Base-by-base conservation (phyloP, 2,113 vertebrate species). In the Grammatotria lemairii region DNA sequence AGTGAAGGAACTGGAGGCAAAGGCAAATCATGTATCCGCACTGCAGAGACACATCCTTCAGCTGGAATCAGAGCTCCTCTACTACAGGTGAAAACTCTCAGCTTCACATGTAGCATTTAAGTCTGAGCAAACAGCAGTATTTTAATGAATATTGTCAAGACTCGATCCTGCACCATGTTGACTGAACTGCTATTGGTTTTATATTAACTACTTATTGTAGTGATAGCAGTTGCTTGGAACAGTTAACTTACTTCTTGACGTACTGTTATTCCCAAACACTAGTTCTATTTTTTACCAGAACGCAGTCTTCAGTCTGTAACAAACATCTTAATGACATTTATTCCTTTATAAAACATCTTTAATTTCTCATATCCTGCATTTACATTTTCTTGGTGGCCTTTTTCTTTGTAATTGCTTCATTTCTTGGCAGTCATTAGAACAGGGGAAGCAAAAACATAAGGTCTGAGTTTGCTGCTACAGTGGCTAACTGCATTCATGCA, bases 1-100 rank as follows among this genome's bases (percentile, higher is more conserved):
- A 85, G 98, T 99, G 80, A 98, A 97, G 63, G 97, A 99, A 82
- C 95, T 99, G 28, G 98, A 99, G 88, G 93, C 91, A 63, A 97
- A 97, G 93, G 98, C 97, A 12, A 96, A 92, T 0, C 88, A 96
- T 65, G 96, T 98, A 8, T 96, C 98, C 0, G 90, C 89, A 4
- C 96, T 99, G 65, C 97, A 97, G 82, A 96, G 92, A 19, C 89
- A 96, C 75, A 89, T 98, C 65, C 94, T 95, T 65, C 96, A 97
- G 91, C 96, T 98, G 86, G 97, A 99, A 82, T 94, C 94, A 0
- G 97, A 99, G 87, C 96, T 99, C 55, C 95, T 94, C 58, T 95
- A 92, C 90, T 98, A 97, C 90, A 98, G 98, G 98, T 99, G 96
- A 84, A 2, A 28, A 88, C 1, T 38, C 23, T 11, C 57, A 23